Evolutionary conservation across 92 coral and sea anemone genomes (phyloP).

Genomic region (Bergia sp.): DNA sequence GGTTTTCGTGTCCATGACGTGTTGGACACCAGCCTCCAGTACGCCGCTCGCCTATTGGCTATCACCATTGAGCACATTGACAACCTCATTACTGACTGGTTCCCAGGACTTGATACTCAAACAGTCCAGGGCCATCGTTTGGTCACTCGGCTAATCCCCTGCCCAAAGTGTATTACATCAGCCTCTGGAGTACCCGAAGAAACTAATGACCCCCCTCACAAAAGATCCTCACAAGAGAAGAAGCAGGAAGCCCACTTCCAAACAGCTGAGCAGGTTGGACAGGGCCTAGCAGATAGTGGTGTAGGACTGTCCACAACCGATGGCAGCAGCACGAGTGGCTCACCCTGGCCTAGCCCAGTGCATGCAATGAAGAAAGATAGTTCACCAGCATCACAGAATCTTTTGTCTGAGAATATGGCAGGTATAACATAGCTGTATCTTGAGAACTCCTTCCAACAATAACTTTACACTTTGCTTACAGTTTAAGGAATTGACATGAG

Average conservation of each 20-base stretch:
- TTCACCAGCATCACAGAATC: neutral
- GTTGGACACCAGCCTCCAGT: conserved; percentile 75
- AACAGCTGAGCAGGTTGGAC: neutral
- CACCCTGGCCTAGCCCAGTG: conserved; percentile 95
- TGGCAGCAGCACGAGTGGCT: conserved; percentile 79
- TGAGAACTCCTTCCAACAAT: no score
- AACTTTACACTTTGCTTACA: no score
- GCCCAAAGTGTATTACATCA: conserved; percentile 84
- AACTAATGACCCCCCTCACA: conserved; percentile 21
- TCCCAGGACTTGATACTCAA: conserved; percentile 95
- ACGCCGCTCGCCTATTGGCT: conserved; percentile 91
- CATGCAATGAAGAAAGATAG: conserved; percentile 54
- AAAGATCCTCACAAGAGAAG: conserved; percentile 16
- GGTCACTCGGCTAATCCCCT: conserved; percentile 87
- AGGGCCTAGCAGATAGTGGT: conserved; percentile 66
- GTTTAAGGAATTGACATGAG: neutral
- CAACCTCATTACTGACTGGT: conserved; percentile 97
- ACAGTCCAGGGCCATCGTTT: conserved; percentile 96
- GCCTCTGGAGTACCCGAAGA: conserved; percentile 64
- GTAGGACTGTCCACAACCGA: conserved; percentile 81
- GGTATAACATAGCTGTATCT: neutral
- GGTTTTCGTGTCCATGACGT: conserved; percentile 94
- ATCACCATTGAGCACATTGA: conserved; percentile 91
- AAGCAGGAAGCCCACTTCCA: neutral
- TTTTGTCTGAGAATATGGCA: neutral